These are phyloP conservation scores for Phalanger gymnotis DNA, from an alignment of 2,797 vertebrate genomes.

Conservation along the genomic window DNA sequence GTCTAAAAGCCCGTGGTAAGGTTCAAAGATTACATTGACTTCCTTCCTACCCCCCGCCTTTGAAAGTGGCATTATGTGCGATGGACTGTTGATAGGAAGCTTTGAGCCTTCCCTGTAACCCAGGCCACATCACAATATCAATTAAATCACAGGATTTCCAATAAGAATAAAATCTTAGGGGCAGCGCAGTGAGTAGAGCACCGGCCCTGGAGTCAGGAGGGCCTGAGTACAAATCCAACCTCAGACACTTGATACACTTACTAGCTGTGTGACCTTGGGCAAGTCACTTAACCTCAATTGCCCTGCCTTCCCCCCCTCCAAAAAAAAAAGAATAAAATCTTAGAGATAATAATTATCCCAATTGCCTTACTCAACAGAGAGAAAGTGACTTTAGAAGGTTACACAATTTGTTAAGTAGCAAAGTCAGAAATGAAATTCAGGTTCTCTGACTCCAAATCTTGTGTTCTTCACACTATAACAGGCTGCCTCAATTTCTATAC, in stretches of 20 bases:
- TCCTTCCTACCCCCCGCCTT: not conserved
- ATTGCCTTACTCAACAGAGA: not conserved
- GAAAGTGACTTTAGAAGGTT: not conserved
- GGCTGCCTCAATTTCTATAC: not conserved
- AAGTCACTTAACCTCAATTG: too few relatives aligned
- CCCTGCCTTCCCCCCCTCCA: too few relatives aligned
- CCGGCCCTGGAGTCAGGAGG: too few relatives aligned
- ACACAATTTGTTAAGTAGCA: not conserved
- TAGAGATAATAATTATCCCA: not conserved
- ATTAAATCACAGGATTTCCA: not conserved
- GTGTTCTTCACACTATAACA: not conserved
- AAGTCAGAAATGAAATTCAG: not conserved
- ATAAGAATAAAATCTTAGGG: not conserved
- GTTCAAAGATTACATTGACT: not conserved
- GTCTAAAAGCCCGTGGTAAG: not conserved
- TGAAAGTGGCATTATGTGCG: not conserved
- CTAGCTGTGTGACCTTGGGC: too few relatives aligned
- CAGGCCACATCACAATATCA: not conserved
- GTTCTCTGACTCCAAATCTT: not conserved
- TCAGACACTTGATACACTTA: too few relatives aligned
- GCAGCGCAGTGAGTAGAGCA: too few relatives aligned
- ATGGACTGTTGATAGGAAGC: not conserved
- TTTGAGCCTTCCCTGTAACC: not conserved
- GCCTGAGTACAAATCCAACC: too few relatives aligned
- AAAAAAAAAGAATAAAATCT: not conserved